phyloP scores from a whole-genome alignment of 2,113 vertebrate species.

The Todiramphus chloris region DNA sequence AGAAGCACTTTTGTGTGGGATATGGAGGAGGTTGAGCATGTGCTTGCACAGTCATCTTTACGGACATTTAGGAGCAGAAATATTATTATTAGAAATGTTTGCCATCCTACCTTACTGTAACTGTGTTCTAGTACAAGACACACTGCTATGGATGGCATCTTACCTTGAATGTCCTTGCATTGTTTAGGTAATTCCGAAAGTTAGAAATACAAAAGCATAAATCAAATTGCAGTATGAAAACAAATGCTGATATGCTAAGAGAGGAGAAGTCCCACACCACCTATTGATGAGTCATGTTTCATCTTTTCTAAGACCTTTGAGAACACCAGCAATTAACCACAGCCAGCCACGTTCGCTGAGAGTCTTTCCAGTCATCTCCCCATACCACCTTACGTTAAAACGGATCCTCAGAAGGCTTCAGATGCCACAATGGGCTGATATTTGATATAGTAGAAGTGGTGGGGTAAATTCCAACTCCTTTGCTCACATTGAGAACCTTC shows the following conservation, averaged over 20 bases:
- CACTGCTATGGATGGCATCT: not conserved
- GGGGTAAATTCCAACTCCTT: not conserved
- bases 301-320: not conserved
- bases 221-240: not conserved
- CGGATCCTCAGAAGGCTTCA: not conserved
- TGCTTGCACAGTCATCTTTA: not conserved
- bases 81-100: not conserved
- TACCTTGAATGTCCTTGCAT: not conserved
- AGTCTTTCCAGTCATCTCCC: not conserved
- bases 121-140: not conserved
- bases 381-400: not conserved
- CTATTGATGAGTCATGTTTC: not conserved
- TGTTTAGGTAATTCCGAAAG: not conserved
- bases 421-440: not conserved
- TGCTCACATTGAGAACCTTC: not conserved
- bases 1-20: not conserved
- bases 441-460: not conserved
- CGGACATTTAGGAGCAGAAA: not conserved
- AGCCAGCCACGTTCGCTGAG: not conserved
- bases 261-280: not conserved
- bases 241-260: not conserved
- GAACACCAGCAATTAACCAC: not conserved
- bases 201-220: not conserved
- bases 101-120: not conserved
- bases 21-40: not conserved